Evolutionary conservation across 2,113 vertebrate species (phyloP).

Genomic region (Datnioides undecimradiatus): DNA sequence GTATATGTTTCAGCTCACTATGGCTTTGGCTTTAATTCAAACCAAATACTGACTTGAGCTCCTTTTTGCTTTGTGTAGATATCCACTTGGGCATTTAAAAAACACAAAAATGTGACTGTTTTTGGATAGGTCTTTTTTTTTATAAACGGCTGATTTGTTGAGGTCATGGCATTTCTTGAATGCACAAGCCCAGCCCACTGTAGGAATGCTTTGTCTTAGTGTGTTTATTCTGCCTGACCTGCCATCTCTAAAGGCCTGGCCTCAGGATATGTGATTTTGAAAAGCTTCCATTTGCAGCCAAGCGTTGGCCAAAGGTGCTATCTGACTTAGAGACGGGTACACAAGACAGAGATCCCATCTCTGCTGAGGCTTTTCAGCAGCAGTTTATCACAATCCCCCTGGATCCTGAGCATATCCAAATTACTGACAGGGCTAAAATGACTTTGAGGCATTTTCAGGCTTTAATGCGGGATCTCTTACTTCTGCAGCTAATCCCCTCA

Average conservation of each 20-base stretch:
- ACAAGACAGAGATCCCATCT: conserved; percentile 2
- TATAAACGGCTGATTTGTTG: conserved; percentile 43
- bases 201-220: conserved; percentile 59
- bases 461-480: conserved; percentile 39
- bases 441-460: conserved; percentile 24
- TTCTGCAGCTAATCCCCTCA: conserved; percentile 12
- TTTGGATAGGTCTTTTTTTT: neutral
- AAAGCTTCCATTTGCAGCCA: conserved; percentile 23
- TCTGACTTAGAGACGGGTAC: conserved; percentile 15
- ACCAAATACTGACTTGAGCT: conserved; percentile 46
- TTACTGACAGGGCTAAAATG: conserved; percentile 38
- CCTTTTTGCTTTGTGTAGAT: conserved; percentile 13
- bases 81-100: conserved; percentile 7
- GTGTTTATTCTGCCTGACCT: conserved; percentile 46
- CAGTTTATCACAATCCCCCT: conserved; percentile 38
- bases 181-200: conserved; percentile 37
- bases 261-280: conserved; percentile 31
- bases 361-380: conserved; percentile 28
- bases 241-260: conserved; percentile 32
- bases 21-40: conserved; percentile 52
- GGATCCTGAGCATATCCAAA: conserved; percentile 16
- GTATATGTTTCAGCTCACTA: conserved; percentile 41
- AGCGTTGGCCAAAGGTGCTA: conserved; percentile 6
- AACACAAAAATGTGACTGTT: conserved; percentile 37
- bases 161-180: conserved; percentile 34